Conservation (phyloP, 2,888 invertebrate genomes). For the Andrena fulva region DNA sequence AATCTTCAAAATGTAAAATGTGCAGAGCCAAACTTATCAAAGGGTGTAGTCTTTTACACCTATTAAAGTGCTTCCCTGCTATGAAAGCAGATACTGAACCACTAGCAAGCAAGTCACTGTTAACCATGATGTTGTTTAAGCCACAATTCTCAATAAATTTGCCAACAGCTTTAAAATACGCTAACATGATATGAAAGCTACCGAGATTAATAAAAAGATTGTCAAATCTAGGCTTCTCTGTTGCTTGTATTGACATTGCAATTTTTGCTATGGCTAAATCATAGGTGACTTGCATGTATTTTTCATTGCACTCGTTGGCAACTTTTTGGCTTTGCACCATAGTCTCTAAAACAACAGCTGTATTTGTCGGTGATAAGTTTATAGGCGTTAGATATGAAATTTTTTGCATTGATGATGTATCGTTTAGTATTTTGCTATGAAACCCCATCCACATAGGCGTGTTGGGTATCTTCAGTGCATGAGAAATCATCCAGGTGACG, state of each 20-base stretch:
- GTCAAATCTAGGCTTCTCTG: neutral
- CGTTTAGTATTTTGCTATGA: neutral
- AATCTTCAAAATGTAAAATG: neutral
- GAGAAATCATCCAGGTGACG: neutral
- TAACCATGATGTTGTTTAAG: constrained; percentile 54
- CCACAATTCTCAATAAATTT: constrained; percentile 74
- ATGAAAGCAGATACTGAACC: constrained; percentile 65
- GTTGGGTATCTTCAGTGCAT: neutral
- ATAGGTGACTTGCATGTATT: neutral
- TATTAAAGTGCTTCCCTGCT: constrained; percentile 65
- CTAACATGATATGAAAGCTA: neutral
- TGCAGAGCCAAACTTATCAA: constrained; percentile 31
- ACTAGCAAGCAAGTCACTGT: constrained; percentile 62
- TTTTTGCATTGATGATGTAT: too few relatives aligned
- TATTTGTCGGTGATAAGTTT: neutral
- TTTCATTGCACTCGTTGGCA: neutral
- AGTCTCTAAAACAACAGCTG: neutral
- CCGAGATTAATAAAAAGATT: neutral
- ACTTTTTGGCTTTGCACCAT: neutral
- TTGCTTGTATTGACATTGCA: neutral
- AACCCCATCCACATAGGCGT: neutral
- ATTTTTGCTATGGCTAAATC: constrained; percentile 5
- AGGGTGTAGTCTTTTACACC: constrained; percentile 62
- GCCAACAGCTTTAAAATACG: constrained; percentile 61
- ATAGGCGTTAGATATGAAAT: neutral